Percentiles rank a stretch among this genome's conserved stretches.
Evolutionary conservation across 1,140 invertebrate species (phyloP).

Genomic region (Ladona fulva): DNA sequence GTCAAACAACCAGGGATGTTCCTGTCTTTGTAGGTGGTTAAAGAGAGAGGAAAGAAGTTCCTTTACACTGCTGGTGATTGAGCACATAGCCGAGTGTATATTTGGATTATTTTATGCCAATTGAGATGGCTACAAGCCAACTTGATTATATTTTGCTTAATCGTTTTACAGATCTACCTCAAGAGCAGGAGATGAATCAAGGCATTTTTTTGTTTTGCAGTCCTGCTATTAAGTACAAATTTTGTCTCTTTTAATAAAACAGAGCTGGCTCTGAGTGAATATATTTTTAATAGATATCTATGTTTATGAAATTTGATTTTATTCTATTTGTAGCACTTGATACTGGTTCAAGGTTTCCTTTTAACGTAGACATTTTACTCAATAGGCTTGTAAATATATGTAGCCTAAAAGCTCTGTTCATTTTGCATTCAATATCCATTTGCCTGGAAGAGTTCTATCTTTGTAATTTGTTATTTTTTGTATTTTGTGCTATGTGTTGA

Average conservation of each 20-base stretch:
- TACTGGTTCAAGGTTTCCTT: conserved; percentile 9
- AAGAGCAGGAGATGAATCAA: background rate
- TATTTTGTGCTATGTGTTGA: background rate
- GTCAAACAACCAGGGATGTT: background rate
- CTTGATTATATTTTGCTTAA: conserved; percentile 8
- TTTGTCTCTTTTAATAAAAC: conserved; percentile 7
- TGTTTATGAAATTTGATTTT: conserved; percentile 1
- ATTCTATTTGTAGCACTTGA: conserved; percentile 10
- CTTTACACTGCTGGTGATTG: conserved; percentile 4
- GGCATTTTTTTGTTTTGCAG: conserved; percentile 3
- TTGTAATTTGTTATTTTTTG: background rate
- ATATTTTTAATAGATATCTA: conserved; percentile 9
- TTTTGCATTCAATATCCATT: background rate
- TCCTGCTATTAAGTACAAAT: conserved; percentile 1
- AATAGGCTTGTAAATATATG: background rate
- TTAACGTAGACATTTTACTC: conserved; percentile 2
- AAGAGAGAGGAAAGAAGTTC: background rate
- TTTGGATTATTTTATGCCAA: conserved; percentile 5
- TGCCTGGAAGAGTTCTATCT: background rate
- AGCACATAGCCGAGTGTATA: background rate
- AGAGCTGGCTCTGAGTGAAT: conserved; percentile 2
- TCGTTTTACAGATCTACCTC: background rate
- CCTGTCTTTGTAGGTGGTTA: background rate
- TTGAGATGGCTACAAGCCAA: background rate
- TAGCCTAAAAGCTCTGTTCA: background rate